phyloP scores from a whole-genome alignment of 1,140 invertebrate genomes.

The Drosophila sproati region DNA sequence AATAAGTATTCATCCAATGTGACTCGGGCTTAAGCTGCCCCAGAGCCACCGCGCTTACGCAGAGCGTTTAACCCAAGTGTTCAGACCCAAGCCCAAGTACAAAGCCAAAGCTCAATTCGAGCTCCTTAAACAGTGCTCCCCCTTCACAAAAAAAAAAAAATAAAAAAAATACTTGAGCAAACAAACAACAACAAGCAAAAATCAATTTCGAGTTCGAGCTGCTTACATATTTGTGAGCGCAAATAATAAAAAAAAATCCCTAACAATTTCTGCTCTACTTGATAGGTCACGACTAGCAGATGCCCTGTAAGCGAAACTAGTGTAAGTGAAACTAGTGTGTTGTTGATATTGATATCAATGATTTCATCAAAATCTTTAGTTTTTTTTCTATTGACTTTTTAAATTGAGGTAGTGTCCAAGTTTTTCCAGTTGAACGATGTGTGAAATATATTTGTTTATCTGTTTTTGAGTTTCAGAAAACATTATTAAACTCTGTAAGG shows the following conservation, averaged over 20 bases:
- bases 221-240: constrained; percentile 39
- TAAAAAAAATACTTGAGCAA: constrained; percentile 26
- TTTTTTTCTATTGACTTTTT: too few relatives aligned
- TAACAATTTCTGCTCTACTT: neutral
- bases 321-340: neutral
- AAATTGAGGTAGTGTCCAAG: too few relatives aligned
- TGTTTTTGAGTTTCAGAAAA: too few relatives aligned
- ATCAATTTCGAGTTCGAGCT: constrained; percentile 44
- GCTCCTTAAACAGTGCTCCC: constrained; percentile 15
- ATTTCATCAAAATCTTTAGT: too few relatives aligned
- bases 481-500: too few relatives aligned
- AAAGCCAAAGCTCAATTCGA: constrained; percentile 13
- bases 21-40: constrained; percentile 37
- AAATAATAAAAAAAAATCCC: constrained; percentile 9
- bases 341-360: too few relatives aligned
- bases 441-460: too few relatives aligned
- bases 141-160: neutral
- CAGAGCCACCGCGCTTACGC: constrained; percentile 59
- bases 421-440: too few relatives aligned
- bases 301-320: neutral
- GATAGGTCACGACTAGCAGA: neutral
- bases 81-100: constrained; percentile 6
- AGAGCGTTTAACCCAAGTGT: constrained; percentile 17
- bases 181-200: constrained; percentile 36
- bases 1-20: constrained; percentile 39